Evolutionary conservation across 2,888 invertebrate species (phyloP).

Genomic region (Eristalis pertinax): DNA sequence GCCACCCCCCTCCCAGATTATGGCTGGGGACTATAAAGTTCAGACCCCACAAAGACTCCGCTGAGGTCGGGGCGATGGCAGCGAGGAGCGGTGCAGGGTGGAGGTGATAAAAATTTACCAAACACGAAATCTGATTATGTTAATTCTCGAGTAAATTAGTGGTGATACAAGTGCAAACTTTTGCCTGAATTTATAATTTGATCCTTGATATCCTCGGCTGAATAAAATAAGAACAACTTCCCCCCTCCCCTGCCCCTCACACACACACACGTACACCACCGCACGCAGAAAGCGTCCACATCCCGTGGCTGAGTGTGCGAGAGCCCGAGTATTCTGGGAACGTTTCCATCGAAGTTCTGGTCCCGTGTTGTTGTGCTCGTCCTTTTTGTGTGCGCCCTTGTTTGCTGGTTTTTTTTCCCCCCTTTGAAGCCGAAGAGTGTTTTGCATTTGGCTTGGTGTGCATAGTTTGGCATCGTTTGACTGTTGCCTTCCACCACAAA

Average conservation of each 20-base stretch:
- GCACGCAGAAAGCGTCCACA: neutral
- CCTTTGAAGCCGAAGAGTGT: slow-evolving; percentile 6
- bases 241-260: neutral
- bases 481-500: slow-evolving; percentile 23
- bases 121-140: slow-evolving; percentile 70
- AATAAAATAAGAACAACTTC: slow-evolving; percentile 38
- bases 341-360: slow-evolving; percentile 56
- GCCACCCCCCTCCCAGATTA: neutral
- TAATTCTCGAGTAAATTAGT: slow-evolving; percentile 62
- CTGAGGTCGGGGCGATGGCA: neutral
- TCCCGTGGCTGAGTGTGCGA: neutral
- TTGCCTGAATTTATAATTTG: slow-evolving; percentile 68
- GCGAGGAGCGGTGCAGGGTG: neutral
- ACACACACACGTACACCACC: slow-evolving; percentile 21
- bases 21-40: neutral
- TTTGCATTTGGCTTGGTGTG: slow-evolving; percentile 31
- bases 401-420: neutral
- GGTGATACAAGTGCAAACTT: slow-evolving; percentile 64
- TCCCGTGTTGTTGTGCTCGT: slow-evolving; percentile 15
- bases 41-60: neutral
- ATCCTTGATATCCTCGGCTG: slow-evolving; percentile 61
- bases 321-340: slow-evolving; percentile 11
- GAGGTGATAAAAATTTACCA: slow-evolving; percentile 21
- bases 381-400: neutral
- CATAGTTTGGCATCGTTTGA: slow-evolving; percentile 35